Percentiles rank a stretch among this genome's conserved stretches.
Evolutionary conservation across 2,888 invertebrate species (phyloP).

Genomic region (Tiliacea aurago): DNA sequence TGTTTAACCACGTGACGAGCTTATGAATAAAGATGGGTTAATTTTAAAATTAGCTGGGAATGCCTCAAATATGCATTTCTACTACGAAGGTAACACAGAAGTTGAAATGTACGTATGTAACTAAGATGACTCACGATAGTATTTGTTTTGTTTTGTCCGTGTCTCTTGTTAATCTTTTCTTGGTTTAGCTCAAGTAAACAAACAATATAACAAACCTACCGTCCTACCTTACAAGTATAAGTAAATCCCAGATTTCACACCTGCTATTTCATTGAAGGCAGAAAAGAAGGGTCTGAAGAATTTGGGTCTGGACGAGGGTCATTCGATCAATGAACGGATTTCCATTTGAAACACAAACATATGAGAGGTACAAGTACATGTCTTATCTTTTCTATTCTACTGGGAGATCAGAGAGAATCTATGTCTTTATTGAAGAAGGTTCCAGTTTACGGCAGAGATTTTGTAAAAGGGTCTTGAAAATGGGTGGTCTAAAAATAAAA

Average conservation of each 20-base stretch:
- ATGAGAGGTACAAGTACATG: slow-evolving; percentile 25
- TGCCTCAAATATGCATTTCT: not conserved
- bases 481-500: not conserved
- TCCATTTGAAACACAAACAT: slow-evolving; percentile 51
- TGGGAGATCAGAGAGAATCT: slow-evolving; percentile 19
- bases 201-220: not conserved
- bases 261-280: slow-evolving; percentile 13
- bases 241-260: slow-evolving; percentile 18
- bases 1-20: not conserved
- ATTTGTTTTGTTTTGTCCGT: too few relatives aligned
- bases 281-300: slow-evolving; percentile 21
- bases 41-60: not conserved
- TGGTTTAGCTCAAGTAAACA: not conserved
- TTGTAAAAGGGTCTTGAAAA: slow-evolving; percentile 6
- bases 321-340: slow-evolving; percentile 46
- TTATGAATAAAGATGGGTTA: not conserved
- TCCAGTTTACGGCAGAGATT: slow-evolving; percentile 9
- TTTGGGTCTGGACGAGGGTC: slow-evolving; percentile 51
- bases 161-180: too few relatives aligned
- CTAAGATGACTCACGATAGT: too few relatives aligned
- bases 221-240: slow-evolving; percentile 7
- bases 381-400: slow-evolving; percentile 34
- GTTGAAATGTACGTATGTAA: not conserved
- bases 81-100: not conserved
- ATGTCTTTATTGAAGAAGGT: slow-evolving; percentile 36